phyloP scores from a whole-genome alignment of 2,113 vertebrate genomes.

The Rissa tridactyla region DNA sequence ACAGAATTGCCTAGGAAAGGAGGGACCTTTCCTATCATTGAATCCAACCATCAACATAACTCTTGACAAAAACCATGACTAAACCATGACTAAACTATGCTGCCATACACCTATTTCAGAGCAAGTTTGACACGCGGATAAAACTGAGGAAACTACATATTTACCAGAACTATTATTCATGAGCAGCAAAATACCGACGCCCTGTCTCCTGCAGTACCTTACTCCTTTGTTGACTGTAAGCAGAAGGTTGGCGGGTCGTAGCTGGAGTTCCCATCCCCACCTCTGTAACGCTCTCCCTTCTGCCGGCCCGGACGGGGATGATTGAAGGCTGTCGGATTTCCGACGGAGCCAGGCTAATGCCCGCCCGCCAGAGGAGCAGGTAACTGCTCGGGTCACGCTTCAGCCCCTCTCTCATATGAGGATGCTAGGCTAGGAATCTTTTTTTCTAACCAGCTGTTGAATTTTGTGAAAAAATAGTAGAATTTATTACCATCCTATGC shows the following conservation, averaged over 20 bases:
- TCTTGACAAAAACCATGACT: too few species aligned
- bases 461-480: neutral
- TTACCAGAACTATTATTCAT: neutral
- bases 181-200: neutral
- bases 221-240: neutral
- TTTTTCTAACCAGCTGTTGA: neutral
- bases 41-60: too few species aligned
- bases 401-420: neutral
- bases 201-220: neutral
- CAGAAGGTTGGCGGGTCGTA: neutral
- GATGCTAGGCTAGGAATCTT: neutral
- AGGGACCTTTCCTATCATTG: too few species aligned
- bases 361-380: neutral
- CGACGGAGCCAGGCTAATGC: accelerated
- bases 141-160: neutral
- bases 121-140: neutral
- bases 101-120: neutral
- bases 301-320: accelerated
- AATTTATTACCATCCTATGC: neutral
- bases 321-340: neutral
- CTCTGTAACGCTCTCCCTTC: neutral
- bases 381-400: too few species aligned
- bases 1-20: too few species aligned
- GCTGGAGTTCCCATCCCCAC: neutral
- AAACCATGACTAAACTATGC: neutral